Conservation (phyloP, 1,140 invertebrate species). For the Steinernema feltiae region DNA sequence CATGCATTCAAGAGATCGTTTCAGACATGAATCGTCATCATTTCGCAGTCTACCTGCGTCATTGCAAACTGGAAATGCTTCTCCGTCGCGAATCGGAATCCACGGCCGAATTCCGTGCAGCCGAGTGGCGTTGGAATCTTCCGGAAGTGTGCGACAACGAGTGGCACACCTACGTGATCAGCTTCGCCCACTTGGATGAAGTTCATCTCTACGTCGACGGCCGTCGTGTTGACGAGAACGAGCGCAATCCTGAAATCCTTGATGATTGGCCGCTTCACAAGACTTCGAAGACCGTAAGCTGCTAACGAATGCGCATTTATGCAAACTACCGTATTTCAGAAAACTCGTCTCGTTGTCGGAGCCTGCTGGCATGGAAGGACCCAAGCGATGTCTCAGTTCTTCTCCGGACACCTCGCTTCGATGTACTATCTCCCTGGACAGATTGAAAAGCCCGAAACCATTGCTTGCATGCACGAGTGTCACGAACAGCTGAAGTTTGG, state of each 20-base stretch:
- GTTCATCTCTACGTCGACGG: slow-evolving; percentile 67
- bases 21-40: slow-evolving; percentile 83
- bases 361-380: slow-evolving; percentile 86
- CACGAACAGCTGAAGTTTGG: slow-evolving; percentile 30
- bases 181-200: slow-evolving; percentile 76
- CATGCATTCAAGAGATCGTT: background rate
- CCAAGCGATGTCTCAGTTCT: slow-evolving; percentile 51
- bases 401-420: slow-evolving; percentile 46
- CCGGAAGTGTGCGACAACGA: slow-evolving; percentile 84
- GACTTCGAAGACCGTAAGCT: slow-evolving; percentile 70
- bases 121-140: slow-evolving; percentile 93
- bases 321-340: slow-evolving; percentile 56
- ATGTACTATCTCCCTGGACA: slow-evolving; percentile 45
- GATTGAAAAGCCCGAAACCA: slow-evolving; percentile 38
- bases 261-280: slow-evolving; percentile 99
- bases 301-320: slow-evolving; percentile 2
- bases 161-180: slow-evolving; percentile 96
- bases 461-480: slow-evolving; percentile 47
- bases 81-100: slow-evolving; percentile 79
- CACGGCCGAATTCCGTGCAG: slow-evolving; percentile 92
- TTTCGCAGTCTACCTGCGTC: slow-evolving; percentile 88
- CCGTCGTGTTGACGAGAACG: slow-evolving; percentile 68
- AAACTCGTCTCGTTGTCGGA: slow-evolving; percentile 85
- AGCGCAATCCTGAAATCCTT: slow-evolving; percentile 76
- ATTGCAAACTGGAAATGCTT: slow-evolving; percentile 87